Conservation (phyloP, 2,888 invertebrate genomes). For the Harmothoe impar region DNA sequence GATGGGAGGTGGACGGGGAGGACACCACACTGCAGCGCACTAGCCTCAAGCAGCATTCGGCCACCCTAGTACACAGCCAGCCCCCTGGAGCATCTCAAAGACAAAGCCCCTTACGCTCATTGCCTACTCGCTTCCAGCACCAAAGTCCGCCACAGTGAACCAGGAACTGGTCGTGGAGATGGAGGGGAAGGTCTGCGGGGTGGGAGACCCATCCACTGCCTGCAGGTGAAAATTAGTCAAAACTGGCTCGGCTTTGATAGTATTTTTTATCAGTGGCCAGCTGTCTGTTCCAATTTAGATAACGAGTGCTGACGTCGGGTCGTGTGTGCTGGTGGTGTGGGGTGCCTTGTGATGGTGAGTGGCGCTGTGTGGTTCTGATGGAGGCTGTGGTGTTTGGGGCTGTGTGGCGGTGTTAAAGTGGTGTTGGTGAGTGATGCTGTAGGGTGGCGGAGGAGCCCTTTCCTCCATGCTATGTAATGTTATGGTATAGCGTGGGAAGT, state of each 20-base stretch:
- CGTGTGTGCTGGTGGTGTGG: background rate
- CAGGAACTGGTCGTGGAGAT: background rate
- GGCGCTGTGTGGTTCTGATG: too few species aligned
- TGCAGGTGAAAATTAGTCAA: slow-evolving; percentile 6
- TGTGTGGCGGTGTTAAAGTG: too few species aligned
- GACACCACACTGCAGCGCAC: background rate
- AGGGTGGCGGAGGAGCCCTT: too few species aligned
- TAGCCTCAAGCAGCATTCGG: background rate
- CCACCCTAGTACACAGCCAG: background rate
- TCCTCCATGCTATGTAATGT: too few species aligned
- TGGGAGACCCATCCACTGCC: background rate
- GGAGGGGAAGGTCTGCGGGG: background rate
- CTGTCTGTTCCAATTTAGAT: slow-evolving; percentile 15
- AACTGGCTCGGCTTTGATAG: slow-evolving; percentile 22
- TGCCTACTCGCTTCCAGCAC: background rate
- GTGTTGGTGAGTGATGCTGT: too few species aligned
- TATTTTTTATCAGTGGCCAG: background rate
- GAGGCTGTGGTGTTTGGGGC: too few species aligned
- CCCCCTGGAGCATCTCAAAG: background rate
- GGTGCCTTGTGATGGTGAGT: too few species aligned
- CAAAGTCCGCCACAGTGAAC: background rate
- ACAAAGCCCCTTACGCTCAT: slow-evolving; percentile 10
- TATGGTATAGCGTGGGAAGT: too few species aligned
- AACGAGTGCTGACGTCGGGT: background rate
- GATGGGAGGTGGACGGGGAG: background rate